Percentiles rank a stretch among this genome's conserved stretches.
phyloP scores from a whole-genome alignment of 2,888 invertebrate genomes.

The Caenorhabditis plicata region DNA sequence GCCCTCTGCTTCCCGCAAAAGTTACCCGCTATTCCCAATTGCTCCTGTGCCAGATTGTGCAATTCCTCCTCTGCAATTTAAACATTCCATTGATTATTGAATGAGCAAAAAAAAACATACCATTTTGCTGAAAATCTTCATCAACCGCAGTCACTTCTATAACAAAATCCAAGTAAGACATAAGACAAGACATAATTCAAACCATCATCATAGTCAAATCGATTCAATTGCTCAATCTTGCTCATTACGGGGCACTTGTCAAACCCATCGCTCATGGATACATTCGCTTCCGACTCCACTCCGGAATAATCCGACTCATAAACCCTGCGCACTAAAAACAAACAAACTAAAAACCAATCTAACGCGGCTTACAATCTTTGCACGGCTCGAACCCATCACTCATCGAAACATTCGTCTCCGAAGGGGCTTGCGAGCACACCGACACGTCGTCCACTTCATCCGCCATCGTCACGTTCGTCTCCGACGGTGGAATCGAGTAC shows the following conservation, averaged over 20 bases:
- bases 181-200: no score
- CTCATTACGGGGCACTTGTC: no score
- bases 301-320: slow-evolving; percentile 17
- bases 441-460: slow-evolving; percentile 11
- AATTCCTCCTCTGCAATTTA: no score
- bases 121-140: not conserved
- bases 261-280: slow-evolving; percentile 7
- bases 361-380: not conserved
- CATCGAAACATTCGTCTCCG: slow-evolving; percentile 24
- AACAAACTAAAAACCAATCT: not conserved
- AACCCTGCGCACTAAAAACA: slow-evolving; percentile 10
- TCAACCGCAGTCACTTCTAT: no score
- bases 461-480: not conserved
- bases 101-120: slow-evolving; percentile 3
- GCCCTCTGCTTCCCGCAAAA: not conserved
- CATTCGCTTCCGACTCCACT: slow-evolving; percentile 22
- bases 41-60: no score
- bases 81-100: no score
- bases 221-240: not conserved
- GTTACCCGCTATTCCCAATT: slow-evolving; percentile 13
- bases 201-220: not conserved
- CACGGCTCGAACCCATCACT: not conserved
- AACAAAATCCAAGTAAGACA: no score
- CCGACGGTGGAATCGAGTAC: not conserved
- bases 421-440: slow-evolving; percentile 23